phyloP scores from a whole-genome alignment of 2,113 vertebrate genomes.

The Tapirus terrestris region DNA sequence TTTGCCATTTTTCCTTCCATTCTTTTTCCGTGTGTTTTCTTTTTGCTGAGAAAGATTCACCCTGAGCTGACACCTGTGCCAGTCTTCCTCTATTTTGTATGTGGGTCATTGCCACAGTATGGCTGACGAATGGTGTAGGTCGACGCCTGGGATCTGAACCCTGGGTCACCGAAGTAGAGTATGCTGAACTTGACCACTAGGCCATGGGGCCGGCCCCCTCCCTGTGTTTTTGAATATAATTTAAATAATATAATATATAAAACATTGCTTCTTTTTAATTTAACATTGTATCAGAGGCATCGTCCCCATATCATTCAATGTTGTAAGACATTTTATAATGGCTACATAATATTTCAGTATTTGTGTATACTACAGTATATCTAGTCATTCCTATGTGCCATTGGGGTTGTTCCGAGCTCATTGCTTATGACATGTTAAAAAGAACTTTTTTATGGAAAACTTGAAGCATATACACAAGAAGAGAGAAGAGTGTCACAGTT shows the following conservation, averaged over 20 bases:
- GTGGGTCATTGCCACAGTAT: too few relatives aligned
- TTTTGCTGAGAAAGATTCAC: too few relatives aligned
- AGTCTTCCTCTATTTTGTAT: too few relatives aligned
- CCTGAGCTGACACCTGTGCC: too few relatives aligned
- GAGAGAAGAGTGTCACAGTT: background rate
- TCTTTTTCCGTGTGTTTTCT: background rate
- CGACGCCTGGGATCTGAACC: too few relatives aligned
- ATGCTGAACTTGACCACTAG: too few relatives aligned
- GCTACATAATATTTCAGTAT: background rate
- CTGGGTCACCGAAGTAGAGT: too few relatives aligned
- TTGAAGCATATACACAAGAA: background rate
- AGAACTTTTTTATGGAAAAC: background rate
- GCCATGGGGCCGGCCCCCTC: too few relatives aligned
- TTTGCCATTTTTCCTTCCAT: background rate
- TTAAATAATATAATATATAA: too few relatives aligned
- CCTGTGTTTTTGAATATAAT: too few relatives aligned
- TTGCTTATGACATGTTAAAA: background rate
- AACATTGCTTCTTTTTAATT: background rate
- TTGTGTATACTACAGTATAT: background rate
- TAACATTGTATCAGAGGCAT: background rate
- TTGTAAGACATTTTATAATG: background rate
- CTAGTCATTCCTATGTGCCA: background rate
- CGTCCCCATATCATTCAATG: background rate
- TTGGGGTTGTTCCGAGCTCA: background rate
- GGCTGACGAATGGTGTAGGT: too few relatives aligned